phyloP scores from a whole-genome alignment of 2,797 vertebrate genomes.

The Lacerta viridis region DNA sequence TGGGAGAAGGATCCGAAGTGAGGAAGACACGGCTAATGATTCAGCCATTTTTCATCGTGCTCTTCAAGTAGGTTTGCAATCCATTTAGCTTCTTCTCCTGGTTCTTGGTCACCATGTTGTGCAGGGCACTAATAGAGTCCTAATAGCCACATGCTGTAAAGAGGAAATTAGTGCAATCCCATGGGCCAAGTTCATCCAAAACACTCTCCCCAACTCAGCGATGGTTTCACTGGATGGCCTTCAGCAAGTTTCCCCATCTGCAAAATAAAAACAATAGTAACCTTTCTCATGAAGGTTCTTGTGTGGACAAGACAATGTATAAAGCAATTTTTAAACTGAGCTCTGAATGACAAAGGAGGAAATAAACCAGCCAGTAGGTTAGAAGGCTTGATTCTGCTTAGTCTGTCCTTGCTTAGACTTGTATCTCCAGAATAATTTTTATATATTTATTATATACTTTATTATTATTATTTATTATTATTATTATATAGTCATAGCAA shows the following conservation, averaged over 20 bases:
- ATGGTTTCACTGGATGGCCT: no score
- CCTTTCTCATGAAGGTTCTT: rapidly evolving
- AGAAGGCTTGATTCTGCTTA: not conserved
- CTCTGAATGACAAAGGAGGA: not conserved
- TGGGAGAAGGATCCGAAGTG: not conserved
- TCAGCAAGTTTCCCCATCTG: slow-evolving; percentile 2
- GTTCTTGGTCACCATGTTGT: not conserved
- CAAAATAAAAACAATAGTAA: slow-evolving; percentile 10
- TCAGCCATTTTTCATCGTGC: not conserved
- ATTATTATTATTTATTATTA: not conserved
- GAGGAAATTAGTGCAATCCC: not conserved
- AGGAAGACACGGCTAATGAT: not conserved
- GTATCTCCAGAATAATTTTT: no score
- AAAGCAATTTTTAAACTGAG: not conserved
- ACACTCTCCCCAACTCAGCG: not conserved
- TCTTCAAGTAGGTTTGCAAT: not conserved
- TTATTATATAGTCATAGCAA: not conserved
- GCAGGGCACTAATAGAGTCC: not conserved
- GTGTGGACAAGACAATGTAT: not conserved
- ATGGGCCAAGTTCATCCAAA: not conserved
- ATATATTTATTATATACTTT: no score
- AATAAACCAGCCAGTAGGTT: not conserved
- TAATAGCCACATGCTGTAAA: not conserved
- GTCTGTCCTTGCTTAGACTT: not conserved
- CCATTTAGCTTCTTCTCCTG: not conserved